Percentiles rank a stretch among this genome's conserved stretches.
Conservation (phyloP, 2,113 vertebrate genomes). For the Hydropotes inermis region DNA sequence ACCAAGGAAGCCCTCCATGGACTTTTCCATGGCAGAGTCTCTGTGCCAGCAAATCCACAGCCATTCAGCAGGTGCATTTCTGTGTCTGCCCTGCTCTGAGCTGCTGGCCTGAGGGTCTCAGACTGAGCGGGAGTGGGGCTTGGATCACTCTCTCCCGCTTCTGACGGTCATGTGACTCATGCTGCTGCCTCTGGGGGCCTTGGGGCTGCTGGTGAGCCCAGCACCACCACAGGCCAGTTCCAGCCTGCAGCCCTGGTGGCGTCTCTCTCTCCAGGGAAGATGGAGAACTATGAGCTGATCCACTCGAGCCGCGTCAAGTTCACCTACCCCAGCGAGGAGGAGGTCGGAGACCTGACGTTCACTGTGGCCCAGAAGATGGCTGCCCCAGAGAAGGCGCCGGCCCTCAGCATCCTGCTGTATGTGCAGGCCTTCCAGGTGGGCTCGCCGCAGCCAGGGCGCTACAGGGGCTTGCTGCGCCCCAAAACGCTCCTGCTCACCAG, state of each 20-base stretch:
- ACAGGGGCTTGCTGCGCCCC: conserved; percentile 83
- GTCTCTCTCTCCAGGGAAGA: conserved; percentile 88
- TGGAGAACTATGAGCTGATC: conserved; percentile 98
- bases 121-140: rapidly evolving
- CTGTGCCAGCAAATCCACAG: neutral
- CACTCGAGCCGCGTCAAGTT: conserved; percentile 97
- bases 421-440: conserved; percentile 94
- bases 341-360: conserved; percentile 96
- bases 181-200: neutral
- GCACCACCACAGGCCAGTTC: neutral
- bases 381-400: conserved; percentile 76
- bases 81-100: neutral
- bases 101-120: neutral
- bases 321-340: conserved; percentile 97
- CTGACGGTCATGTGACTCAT: neutral
- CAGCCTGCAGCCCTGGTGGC: neutral
- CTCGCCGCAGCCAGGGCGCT: conserved; percentile 44
- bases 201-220: neutral
- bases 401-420: conserved; percentile 93
- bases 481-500: conserved; percentile 94
- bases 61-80: neutral
- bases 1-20: neutral
- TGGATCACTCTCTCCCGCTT: neutral
- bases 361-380: conserved; percentile 92
- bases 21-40: neutral